Evolutionary conservation across 1,140 invertebrate genomes (phyloP), one percentile per base, ranked within the genome.

Genomic region (Drosophila santomea): DNA sequence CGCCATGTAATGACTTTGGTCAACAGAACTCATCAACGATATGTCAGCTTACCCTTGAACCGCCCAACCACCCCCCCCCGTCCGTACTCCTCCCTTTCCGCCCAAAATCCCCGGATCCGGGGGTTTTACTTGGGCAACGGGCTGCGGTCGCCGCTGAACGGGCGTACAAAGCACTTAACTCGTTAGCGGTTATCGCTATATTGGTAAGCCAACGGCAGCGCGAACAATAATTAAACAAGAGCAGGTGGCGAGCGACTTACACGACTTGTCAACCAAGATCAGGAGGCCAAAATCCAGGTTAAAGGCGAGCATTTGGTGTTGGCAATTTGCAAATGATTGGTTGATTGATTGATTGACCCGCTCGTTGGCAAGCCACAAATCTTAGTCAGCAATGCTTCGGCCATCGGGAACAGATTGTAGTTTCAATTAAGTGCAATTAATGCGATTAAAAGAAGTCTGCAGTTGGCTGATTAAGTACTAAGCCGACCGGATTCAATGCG

Each of bases 151-250:
- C 11, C 39, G 59, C 59, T 86, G 69, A 66, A 62, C 61, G 61
- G 72, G 71, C 67, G 68, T 63, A 68, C 83, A 78, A 88, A 88
- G 83, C 83, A 88, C 83, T 88, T 88, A 88, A 88, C 83, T 88
- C 84, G 84, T 88, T 88, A 88, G 83, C 79, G 83, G 83, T 88
- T 88, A 83, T 83, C 79, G 83, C 51, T 78, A 69, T 86, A 83
- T 88, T 89, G 83, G 83, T 83, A 77, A 80, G 76, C 83, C 83
- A 73, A 68, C 59, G 74, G 74, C 64, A 54, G 64, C 72, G 76
- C 57, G 83, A 77, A 72, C 83, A 82, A 82, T 88, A 86, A 86
- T 86, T 86, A 86, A 86, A 86, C 82, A 86, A 75, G 71, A 80
- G 38, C 56, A 60, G 67, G 44, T 60, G 54, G 43, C 67, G 39